A percentile compares a stretch with the other conserved stretches of the same genome.
These are phyloP conservation scores for Promerops cafer DNA, from an alignment of 2,113 vertebrate genomes.

Conservation along the genomic window DNA sequence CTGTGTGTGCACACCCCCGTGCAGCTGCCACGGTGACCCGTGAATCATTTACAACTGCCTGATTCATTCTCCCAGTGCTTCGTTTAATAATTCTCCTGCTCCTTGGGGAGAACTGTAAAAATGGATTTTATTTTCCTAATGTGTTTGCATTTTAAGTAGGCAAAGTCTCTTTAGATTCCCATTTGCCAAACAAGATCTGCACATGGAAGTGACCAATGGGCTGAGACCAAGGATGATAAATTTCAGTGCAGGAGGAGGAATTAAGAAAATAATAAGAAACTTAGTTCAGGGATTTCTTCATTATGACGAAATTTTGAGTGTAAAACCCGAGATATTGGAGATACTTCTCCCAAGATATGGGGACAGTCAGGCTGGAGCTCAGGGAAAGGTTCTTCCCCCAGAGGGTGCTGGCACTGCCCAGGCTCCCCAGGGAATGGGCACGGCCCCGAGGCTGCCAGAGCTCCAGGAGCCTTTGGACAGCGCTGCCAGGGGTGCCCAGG, in stretches of 20 bases:
- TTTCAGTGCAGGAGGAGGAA: background rate
- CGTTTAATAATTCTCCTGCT: background rate
- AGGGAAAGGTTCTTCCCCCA: background rate
- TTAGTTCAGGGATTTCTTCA: background rate
- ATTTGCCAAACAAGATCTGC: background rate
- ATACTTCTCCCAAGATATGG: background rate
- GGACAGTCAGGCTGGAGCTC: background rate
- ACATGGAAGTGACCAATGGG: background rate
- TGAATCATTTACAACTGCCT: background rate
- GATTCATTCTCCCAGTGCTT: background rate
- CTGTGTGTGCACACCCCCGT: background rate
- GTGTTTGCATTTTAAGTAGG: background rate
- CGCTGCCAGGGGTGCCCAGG: background rate
- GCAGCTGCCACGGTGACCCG: background rate
- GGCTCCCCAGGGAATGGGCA: background rate
- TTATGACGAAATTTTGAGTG: background rate
- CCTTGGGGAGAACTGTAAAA: background rate
- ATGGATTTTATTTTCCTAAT: conserved; percentile 15
- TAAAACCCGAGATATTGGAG: background rate
- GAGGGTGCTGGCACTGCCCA: background rate
- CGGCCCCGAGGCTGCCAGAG: background rate
- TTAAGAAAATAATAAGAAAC: background rate
- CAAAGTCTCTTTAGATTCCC: background rate
- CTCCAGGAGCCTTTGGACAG: background rate
- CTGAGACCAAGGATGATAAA: background rate